A percentile compares a stretch with the other conserved stretches of the same genome.
Conservation (phyloP, 2,113 vertebrate species). For the Halcyon senegalensis region DNA sequence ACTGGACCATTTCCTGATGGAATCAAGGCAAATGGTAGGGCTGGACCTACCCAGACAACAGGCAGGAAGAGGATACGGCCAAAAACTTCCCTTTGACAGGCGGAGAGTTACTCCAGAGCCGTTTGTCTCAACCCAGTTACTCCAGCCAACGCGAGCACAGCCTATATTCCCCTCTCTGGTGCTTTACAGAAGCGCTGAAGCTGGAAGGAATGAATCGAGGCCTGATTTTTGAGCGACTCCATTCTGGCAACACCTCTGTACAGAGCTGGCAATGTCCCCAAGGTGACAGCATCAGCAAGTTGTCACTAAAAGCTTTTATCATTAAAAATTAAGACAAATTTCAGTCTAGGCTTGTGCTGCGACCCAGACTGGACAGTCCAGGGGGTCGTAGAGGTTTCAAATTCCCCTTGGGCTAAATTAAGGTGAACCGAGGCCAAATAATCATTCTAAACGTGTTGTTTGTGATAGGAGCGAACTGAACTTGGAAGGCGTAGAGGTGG, state of each 20-base stretch:
- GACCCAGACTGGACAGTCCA: too few species aligned
- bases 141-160: neutral
- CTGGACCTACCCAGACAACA: neutral
- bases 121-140: neutral
- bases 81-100: neutral
- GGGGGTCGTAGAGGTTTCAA: too few species aligned
- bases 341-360: neutral
- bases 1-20: neutral
- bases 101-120: neutral
- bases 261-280: neutral
- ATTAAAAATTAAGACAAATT: constrained; percentile 30
- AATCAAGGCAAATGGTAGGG: neutral
- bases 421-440: too few species aligned
- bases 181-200: neutral
- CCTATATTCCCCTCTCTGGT: neutral
- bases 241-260: neutral
- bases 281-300: neutral
- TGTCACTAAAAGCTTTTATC: neutral
- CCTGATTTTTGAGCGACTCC: neutral
- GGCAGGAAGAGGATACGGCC: neutral
- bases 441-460: too few species aligned
- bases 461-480: too few species aligned
- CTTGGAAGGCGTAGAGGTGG: too few species aligned
- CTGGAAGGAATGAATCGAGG: neutral
- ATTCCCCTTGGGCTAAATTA: too few species aligned